A percentile compares a stretch with the other conserved stretches of the same genome.
These are phyloP conservation scores for Xanthia togata DNA, from an alignment of 2,888 invertebrate species.

Conservation along the genomic window DNA sequence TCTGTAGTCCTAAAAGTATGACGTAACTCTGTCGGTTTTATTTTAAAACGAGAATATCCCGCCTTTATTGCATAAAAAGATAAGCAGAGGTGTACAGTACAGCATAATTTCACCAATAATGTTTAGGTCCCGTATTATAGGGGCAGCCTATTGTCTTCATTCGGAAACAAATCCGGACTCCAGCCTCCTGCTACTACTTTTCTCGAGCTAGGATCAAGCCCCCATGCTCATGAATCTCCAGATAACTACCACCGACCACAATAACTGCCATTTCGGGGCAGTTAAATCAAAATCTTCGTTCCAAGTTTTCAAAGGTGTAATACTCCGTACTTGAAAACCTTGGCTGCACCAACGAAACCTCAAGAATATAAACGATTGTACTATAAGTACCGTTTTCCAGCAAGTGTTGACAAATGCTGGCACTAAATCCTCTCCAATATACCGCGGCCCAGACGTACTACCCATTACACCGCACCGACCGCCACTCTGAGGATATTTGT, in stretches of 20 bases:
- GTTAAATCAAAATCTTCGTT: background rate
- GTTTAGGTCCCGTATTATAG: too few relatives aligned
- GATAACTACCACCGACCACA: background rate
- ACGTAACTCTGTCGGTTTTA: background rate
- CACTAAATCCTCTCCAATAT: slow-evolving; percentile 37
- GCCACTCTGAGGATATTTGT: slow-evolving; percentile 41
- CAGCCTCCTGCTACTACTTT: background rate
- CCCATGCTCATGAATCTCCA: fast-evolving
- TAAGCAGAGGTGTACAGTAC: too few relatives aligned
- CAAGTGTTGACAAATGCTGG: slow-evolving; percentile 39
- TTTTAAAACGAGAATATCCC: background rate
- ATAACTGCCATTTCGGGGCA: too few relatives aligned
- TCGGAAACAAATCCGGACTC: too few relatives aligned
- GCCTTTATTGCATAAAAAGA: background rate
- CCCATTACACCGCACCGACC: slow-evolving; percentile 31
- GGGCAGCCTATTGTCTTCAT: too few relatives aligned
- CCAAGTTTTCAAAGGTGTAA: background rate
- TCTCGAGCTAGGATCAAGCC: too few relatives aligned
- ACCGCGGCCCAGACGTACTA: slow-evolving; percentile 43
- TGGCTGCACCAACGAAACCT: background rate
- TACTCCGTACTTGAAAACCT: background rate
- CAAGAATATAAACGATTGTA: background rate
- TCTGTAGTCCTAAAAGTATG: background rate
- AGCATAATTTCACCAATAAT: background rate
- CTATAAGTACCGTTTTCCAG: background rate